phyloP scores from a whole-genome alignment of 2,113 vertebrate genomes.

The Hoplias malabaricus region DNA sequence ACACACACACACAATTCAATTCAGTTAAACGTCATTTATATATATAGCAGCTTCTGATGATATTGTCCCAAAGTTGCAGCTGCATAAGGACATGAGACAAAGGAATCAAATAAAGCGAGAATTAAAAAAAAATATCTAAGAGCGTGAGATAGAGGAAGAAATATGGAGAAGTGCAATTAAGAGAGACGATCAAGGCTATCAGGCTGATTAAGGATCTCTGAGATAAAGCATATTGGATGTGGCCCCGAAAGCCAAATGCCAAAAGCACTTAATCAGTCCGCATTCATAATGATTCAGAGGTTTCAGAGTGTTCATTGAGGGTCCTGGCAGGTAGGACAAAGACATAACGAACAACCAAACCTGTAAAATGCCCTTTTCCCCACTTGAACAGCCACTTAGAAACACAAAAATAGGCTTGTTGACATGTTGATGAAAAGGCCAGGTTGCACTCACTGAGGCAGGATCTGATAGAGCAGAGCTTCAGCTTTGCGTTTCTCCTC shows the following conservation, averaged over 20 bases:
- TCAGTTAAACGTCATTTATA: neutral
- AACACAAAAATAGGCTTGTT: neutral
- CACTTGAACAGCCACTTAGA: neutral
- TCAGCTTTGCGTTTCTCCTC: constrained; percentile 85
- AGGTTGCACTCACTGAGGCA: constrained; percentile 77
- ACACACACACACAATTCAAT: neutral
- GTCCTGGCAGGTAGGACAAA: neutral
- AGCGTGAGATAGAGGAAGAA: neutral
- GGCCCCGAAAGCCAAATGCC: too few relatives aligned
- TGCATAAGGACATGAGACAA: neutral
- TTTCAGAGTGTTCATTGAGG: too few relatives aligned
- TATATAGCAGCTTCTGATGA: neutral
- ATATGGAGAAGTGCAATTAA: too few relatives aligned
- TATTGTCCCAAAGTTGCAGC: neutral
- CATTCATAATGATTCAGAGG: too few relatives aligned
- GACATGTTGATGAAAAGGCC: neutral
- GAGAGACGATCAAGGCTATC: too few relatives aligned
- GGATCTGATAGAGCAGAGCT: constrained; percentile 84
- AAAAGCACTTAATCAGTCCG: too few relatives aligned
- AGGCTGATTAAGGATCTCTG: too few relatives aligned
- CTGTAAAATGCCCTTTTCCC: neutral
- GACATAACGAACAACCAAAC: neutral
- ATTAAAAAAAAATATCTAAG: neutral
- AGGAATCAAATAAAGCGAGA: neutral
- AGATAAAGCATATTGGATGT: too few relatives aligned